Conservation (phyloP, 2,888 invertebrate species). For the Polyommatus iphigenia region DNA sequence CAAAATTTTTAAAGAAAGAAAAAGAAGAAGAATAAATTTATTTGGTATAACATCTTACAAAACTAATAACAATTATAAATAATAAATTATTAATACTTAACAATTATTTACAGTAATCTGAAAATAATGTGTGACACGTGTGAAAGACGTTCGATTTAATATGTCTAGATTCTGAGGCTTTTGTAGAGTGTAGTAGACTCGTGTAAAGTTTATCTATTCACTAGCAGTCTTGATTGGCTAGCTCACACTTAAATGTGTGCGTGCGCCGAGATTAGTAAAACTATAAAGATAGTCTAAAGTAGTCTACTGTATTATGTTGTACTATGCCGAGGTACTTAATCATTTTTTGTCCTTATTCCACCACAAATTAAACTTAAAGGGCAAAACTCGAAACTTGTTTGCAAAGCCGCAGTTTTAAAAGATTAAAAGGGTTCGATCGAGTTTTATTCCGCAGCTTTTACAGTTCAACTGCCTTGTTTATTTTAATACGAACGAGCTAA, state of each 20-base stretch:
- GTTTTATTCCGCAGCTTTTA: not conserved
- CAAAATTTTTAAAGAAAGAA: too few species aligned
- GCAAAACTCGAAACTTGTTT: slow-evolving; percentile 26
- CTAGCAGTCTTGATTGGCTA: not conserved
- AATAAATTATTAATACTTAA: too few species aligned
- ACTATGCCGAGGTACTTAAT: not conserved
- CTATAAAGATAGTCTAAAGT: not conserved
- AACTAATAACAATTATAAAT: too few species aligned
- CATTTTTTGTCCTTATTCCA: slow-evolving; percentile 27
- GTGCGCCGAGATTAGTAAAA: not conserved
- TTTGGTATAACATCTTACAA: too few species aligned
- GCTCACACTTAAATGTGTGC: not conserved
- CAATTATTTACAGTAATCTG: not conserved
- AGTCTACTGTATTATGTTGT: not conserved
- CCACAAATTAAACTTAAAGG: slow-evolving; percentile 25
- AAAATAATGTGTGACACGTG: not conserved
- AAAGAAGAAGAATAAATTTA: too few species aligned
- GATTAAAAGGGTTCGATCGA: slow-evolving; percentile 3
- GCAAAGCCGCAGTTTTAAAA: slow-evolving; percentile 21
- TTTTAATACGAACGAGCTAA: not conserved
- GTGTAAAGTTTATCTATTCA: not conserved
- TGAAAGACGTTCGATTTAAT: not conserved
- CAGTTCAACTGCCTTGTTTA: slow-evolving; percentile 13
- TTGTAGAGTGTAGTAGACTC: too few species aligned
- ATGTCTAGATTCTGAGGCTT: not conserved